These are phyloP conservation scores for Rhysida immarginata DNA, from an alignment of 1,140 invertebrate species.

Conservation along the genomic window DNA sequence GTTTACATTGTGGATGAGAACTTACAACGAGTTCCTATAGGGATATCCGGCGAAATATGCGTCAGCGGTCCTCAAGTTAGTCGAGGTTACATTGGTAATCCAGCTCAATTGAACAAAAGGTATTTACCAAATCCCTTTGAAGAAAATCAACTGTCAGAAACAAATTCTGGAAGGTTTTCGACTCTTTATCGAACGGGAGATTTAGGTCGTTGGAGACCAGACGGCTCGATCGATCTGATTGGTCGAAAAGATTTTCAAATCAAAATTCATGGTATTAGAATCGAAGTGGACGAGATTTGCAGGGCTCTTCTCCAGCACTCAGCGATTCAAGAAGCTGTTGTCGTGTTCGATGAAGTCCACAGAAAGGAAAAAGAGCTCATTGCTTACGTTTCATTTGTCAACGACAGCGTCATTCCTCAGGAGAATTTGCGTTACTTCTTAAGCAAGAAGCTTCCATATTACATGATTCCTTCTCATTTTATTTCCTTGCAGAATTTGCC, in stretches of 20 bases:
- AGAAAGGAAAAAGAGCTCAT: conserved; percentile 37
- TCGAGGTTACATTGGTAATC: conserved; percentile 35
- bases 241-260: conserved; percentile 38
- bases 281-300: conserved; percentile 38
- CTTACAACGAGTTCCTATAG: conserved; percentile 30
- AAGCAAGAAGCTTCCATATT: conserved; percentile 35
- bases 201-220: conserved; percentile 35
- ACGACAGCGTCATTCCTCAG: conserved; percentile 23
- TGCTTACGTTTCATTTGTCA: conserved; percentile 35
- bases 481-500: conserved; percentile 27
- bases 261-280: conserved; percentile 37
- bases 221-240: conserved; percentile 36
- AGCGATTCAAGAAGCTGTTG: conserved; percentile 31
- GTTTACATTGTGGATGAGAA: conserved; percentile 33
- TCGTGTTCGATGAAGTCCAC: conserved; percentile 32
- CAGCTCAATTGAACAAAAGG: conserved; percentile 29
- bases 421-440: conserved; percentile 30
- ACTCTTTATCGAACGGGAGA: conserved; percentile 36
- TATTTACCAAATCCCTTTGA: conserved; percentile 27
- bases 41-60: conserved; percentile 37
- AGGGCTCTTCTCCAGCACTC: conserved; percentile 31
- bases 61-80: conserved; percentile 37
- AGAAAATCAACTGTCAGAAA: not conserved
- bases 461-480: conserved; percentile 39
- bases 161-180: no score